Evolutionary conservation across 2,113 vertebrate species (phyloP).

Genomic region (Myotis davidii): DNA sequence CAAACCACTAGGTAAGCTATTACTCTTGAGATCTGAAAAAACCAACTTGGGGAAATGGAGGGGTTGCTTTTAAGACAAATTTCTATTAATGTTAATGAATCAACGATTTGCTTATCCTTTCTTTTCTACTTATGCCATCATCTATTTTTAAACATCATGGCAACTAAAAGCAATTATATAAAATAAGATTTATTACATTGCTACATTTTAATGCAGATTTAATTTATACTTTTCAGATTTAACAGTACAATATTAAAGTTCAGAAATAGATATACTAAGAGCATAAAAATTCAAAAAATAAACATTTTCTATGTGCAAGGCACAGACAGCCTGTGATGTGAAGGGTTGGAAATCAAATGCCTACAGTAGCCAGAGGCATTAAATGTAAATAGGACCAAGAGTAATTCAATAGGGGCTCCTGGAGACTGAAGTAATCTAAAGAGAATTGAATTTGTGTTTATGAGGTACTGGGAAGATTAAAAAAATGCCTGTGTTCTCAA

Average conservation of each 20-base stretch:
- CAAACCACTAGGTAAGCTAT: not conserved
- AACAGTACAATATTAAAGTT: not conserved
- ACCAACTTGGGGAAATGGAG: not conserved
- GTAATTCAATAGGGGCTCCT: not conserved
- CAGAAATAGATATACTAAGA: not conserved
- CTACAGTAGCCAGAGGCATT: not conserved
- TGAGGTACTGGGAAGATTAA: not conserved
- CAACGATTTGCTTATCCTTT: not conserved
- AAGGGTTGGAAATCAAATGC: not conserved
- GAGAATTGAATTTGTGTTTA: not conserved
- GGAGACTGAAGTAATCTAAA: not conserved
- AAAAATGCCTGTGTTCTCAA: not conserved
- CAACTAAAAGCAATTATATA: not conserved
- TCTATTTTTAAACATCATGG: slow-evolving; percentile 7
- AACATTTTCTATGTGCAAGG: not conserved
- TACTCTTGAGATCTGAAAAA: not conserved
- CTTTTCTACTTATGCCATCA: not conserved
- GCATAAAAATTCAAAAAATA: not conserved
- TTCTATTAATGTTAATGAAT: not conserved
- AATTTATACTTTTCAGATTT: not conserved
- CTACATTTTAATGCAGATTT: not conserved
- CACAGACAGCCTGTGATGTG: not conserved
- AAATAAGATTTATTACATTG: not conserved
- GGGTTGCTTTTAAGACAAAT: slow-evolving; percentile 23
- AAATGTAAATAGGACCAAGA: not conserved